Evolutionary conservation across 1,140 invertebrate species (phyloP), one percentile per base, ranked within the genome.

Genomic region (Zaprionus ghesquierei): DNA sequence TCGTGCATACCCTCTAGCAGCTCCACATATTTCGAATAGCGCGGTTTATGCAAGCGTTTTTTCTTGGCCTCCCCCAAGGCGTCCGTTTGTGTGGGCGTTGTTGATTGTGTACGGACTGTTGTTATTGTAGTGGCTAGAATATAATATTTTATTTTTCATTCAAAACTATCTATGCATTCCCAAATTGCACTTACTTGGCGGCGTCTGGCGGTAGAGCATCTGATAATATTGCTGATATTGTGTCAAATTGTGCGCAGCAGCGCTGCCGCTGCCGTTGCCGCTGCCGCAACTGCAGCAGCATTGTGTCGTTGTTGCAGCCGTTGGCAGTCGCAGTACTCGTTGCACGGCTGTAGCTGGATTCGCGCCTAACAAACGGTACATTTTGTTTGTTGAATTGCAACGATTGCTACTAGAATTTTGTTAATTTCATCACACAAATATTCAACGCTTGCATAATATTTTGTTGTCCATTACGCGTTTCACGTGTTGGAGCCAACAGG

Each of bases 171-270:
- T 20, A 15, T 4, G 8, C 1, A 22, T 3, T n/a, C 0, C 12
- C 18, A 23, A 12, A 15, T 29, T 41, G n/a, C 35, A 76, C 84
- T 77, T 53, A 86, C 82, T 75, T 73, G 84, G 65, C 86, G 85
- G 78, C 50, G 25, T 53, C 56, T 71, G 81, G 51, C 81, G 78
- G 69, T 81, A 85, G 1, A 89, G 63, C 81, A 89, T 74, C 55
- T 89, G 86, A 80, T 89, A 90, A 81, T 90, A 89, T 79, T 87
- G 75, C 72, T 89, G 86, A 90, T 79, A 90, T 49, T 77, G 75
- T 5, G 73, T 66, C 44, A 81, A 77, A 71, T 85, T 78, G 23
- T 72, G 73, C 70, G 75, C 68, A 75, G 62, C 53, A 33, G 29
- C 20, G 12, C 49, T 62, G 49, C 59, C 68, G 35, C n/a, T 22